phyloP scores from a whole-genome alignment of 2,888 invertebrate species.

The Megalurothrips usitatus region DNA sequence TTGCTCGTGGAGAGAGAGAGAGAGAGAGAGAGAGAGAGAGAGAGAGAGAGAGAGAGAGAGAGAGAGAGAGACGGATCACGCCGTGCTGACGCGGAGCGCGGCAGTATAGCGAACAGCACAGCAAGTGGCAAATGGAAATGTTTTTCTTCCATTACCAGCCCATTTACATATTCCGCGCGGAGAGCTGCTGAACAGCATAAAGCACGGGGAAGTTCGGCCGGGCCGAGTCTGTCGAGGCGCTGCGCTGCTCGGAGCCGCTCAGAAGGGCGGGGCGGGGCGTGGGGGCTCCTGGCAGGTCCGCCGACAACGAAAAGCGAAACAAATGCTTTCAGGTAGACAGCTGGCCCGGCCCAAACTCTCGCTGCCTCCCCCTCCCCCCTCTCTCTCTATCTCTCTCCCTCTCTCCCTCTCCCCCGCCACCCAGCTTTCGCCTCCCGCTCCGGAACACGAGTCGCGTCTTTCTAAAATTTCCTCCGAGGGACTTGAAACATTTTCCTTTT shows the following conservation, averaged over 20 bases:
- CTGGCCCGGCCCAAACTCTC: not conserved
- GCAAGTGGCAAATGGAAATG: conserved; percentile 23
- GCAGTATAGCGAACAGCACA: not conserved
- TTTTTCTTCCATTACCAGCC: conserved; percentile 26
- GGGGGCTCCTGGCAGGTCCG: not conserved
- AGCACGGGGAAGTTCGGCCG: conserved; percentile 8
- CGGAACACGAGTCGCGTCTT: conserved; percentile 25
- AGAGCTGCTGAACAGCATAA: conserved; percentile 14
- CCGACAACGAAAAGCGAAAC: not conserved
- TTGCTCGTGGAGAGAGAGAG: too few relatives aligned
- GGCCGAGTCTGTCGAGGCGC: not conserved
- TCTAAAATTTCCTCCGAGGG: conserved; percentile 19
- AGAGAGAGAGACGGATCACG: too few relatives aligned
- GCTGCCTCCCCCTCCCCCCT: not conserved
- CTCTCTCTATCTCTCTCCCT: not conserved
- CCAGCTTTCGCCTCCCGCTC: not conserved
- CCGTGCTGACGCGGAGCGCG: too few relatives aligned
- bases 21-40: too few relatives aligned
- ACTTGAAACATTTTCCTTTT: conserved; percentile 22
- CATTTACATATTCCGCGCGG: conserved; percentile 20
- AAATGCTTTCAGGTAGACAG: conserved; percentile 21
- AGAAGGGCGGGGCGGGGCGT: not conserved
- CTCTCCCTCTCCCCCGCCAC: not conserved
- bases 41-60: too few relatives aligned
- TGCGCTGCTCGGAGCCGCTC: not conserved